Evolutionary conservation across 2,888 invertebrate genomes (phyloP).

Genomic region (Conops quadrifasciatus): DNA sequence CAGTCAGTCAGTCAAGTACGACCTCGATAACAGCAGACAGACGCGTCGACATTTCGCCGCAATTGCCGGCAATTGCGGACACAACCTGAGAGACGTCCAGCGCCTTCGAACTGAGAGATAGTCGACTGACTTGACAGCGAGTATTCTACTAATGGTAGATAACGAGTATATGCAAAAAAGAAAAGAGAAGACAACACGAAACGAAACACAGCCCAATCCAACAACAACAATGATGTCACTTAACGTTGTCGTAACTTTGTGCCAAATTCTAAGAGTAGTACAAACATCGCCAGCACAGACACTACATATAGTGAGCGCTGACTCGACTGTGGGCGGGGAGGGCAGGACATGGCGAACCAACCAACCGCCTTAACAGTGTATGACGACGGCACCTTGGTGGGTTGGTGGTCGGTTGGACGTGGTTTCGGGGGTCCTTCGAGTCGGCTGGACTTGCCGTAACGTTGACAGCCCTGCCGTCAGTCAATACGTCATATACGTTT

Average conservation of each 20-base stretch:
- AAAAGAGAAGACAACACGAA: no score
- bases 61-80: not conserved
- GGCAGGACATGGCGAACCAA: no score
- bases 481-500: no score
- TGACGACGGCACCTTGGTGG: not conserved
- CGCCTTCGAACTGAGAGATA: not conserved
- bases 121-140: not conserved
- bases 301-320: no score
- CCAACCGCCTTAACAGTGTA: no score
- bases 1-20: not conserved
- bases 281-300: no score
- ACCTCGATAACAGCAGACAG: not conserved
- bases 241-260: not conserved
- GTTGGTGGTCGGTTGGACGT: constrained; percentile 7
- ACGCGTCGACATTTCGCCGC: not conserved
- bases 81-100: not conserved
- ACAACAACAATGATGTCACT: not conserved
- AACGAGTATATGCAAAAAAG: not conserved
- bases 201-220: no score
- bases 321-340: not conserved
- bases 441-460: no score
- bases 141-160: not conserved
- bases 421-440: constrained; percentile 16
- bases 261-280: constrained; percentile 20
- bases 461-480: no score